Evolutionary conservation across 2,797 vertebrate genomes (phyloP), one percentile per base, ranked within the genome.

Genomic region (Phataginus tetradactyla): DNA sequence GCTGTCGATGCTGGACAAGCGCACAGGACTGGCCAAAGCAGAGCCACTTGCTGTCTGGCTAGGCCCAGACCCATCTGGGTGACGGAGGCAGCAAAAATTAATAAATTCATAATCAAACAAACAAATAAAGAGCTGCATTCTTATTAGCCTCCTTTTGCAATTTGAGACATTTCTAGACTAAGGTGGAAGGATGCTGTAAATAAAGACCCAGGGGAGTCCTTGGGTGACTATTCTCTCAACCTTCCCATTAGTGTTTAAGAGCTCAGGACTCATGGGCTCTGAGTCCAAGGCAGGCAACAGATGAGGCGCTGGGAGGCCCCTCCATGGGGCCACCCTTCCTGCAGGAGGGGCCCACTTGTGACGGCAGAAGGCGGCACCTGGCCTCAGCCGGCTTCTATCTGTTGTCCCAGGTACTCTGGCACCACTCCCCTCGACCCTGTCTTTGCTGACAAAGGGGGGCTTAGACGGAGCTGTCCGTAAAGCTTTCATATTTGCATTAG

Each of bases 401-500:
- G 21, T 5, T 53, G 18, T 69, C 15, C 34, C 37, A 21, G 49
- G 13, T 17, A 2, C 21, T 45, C 37, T 1, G 7, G 23, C 20
- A 13, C 7, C 23, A 17, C 7, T 6, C 10, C 39, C 68, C 14
- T 34, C 27, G 5, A 10, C 12, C 37, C 83, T 8, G 66, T 45
- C 92, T 4, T 21, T 91, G 90, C 80, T 2, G 8, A 59, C 39
- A 37, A 64, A 2, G 85, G 61, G 86, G 29, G 57, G 57, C 91
- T 14, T 2, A 9, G 42, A 68, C 12, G 83, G 86, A 90, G 84
- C 51, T 7, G 59, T 11, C 66, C 75, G 39, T 37, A 18, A 90
- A 72, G 78, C 86, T 97, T 91, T 95, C 63, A 3, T 23, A 81
- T 90, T 34, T 59, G 90, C 51, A 83, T 86, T 45, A 49, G 96